Conservation (phyloP, 2,888 invertebrate species). For the Drosophila trichaetosa region DNA sequence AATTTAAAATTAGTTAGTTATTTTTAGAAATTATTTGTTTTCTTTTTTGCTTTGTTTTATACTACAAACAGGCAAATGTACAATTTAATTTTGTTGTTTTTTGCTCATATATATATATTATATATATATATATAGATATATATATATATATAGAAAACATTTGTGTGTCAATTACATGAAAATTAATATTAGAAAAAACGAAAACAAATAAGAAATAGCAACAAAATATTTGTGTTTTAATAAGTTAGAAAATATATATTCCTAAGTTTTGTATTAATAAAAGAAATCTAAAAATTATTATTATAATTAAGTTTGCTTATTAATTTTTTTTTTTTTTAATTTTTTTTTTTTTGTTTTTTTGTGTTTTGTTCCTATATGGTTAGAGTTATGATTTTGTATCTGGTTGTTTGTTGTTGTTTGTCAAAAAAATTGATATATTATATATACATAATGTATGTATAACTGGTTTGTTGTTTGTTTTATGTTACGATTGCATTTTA, state of each 20-base stretch:
- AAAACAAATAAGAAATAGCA: conserved; percentile 45
- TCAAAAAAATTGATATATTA: conserved; percentile 30
- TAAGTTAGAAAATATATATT: conserved; percentile 29
- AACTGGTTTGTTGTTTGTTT: conserved; percentile 50
- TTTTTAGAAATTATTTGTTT: conserved; percentile 17
- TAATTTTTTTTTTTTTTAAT: background rate
- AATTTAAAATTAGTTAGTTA: conserved; percentile 46
- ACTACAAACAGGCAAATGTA: conserved; percentile 50
- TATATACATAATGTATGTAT: conserved; percentile 47
- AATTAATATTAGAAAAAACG: conserved; percentile 23
- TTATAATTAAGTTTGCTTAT: conserved; percentile 32
- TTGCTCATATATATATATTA: conserved; percentile 20
- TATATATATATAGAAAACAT: conserved; percentile 43
- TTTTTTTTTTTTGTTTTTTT: conserved; percentile 22
- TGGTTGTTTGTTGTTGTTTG: conserved; percentile 42
- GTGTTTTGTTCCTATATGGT: conserved; percentile 32
- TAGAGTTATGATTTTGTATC: conserved; percentile 46
- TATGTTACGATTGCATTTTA: conserved; percentile 24
- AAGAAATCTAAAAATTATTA: conserved; percentile 43
- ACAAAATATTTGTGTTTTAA: conserved; percentile 41
- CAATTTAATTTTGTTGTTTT: conserved; percentile 51
- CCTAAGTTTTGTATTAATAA: conserved; percentile 31
- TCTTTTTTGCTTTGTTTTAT: conserved; percentile 32
- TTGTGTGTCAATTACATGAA: conserved; percentile 24
- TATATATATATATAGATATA: conserved; percentile 44